Conservation (phyloP, 2,888 invertebrate species). For the Agonopterix alstromeriana region DNA sequence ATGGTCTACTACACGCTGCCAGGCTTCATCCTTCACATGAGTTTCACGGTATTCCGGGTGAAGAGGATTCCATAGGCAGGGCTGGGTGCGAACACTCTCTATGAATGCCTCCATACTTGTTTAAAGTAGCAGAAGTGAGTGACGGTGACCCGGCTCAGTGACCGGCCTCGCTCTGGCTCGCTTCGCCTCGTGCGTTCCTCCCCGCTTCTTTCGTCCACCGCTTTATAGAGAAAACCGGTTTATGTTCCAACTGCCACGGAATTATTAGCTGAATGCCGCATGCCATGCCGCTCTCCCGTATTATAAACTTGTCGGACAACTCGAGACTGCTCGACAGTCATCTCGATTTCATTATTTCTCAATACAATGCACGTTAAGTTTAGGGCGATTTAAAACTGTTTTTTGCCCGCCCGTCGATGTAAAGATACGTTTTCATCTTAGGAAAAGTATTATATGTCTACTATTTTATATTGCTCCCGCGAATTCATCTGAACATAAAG, state of each 20-base stretch:
- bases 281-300: constrained; percentile 1
- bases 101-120: constrained; percentile 52
- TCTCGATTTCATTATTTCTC: not conserved
- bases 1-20: constrained; percentile 54
- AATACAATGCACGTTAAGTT: too few species aligned
- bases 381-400: too few species aligned
- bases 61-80: constrained; percentile 62
- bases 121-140: not conserved
- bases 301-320: constrained; percentile 4
- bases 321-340: not conserved
- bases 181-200: constrained; percentile 28
- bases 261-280: constrained; percentile 1
- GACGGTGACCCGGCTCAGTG: constrained; percentile 11
- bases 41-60: constrained; percentile 58
- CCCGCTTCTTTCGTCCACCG: constrained; percentile 23
- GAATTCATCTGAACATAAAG: too few species aligned
- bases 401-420: too few species aligned
- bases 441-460: too few species aligned
- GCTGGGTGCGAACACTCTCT: constrained; percentile 51
- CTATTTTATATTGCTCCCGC: too few species aligned
- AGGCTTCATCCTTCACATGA: constrained; percentile 53
- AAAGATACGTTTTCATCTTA: too few species aligned
- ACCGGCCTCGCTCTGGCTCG: constrained; percentile 32
- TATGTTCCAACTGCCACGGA: constrained; percentile 19
- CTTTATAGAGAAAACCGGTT: constrained; percentile 55